Base-by-base conservation (phyloP, 2,113 vertebrate genomes). In the Himantopus leucocephalus region DNA sequence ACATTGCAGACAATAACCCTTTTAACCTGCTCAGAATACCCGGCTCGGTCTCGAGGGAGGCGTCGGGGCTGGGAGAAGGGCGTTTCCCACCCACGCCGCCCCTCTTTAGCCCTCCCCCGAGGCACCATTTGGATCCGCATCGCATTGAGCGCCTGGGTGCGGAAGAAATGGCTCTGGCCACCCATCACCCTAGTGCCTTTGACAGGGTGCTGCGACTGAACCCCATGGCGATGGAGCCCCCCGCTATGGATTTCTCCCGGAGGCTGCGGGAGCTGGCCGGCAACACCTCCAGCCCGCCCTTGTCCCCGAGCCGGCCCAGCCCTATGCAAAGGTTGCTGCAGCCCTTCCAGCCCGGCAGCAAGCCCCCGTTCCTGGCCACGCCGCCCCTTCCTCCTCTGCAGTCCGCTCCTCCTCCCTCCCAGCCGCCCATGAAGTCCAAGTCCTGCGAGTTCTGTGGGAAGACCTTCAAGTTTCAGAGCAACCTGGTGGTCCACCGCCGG, bases 171-270 rank as follows among this genome's bases (percentile, higher is more conserved):
- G 99, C 99, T 98, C 98, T 99, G 98, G 99, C 99, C 98, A 99
- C 99, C 98, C 99, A 99, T 98, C 99, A 99, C 98, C 99, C 99
- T 99, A 99, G 99, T 99, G 99, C 99, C 99, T 99, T 99, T 98
- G 99, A 99, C 98, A 99, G 99, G 99, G 99, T 99, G 98, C 99
- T 99, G 98, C 99, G 99, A 98, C 99, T 99, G 98, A 99, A 99
- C 98, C 99, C 99, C 97, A 98, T 99, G 98, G 99, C 99, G 97
- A 99, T 99, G 98, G 99, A 99, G 97, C 99, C 99, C 75, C 99
- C 99, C 22, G 98, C 99, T 98, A 99, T 99, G 99, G 99, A 99
- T 99, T 99, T 99, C 98, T 99, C 99, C 96, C 98, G 99, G 98
- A 98, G 99, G 98, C 98, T 99, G 98, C 98, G 99, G 97, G 99